phyloP scores from a whole-genome alignment of 2,888 invertebrate genomes.

The Enchytraeus crypticus region DNA sequence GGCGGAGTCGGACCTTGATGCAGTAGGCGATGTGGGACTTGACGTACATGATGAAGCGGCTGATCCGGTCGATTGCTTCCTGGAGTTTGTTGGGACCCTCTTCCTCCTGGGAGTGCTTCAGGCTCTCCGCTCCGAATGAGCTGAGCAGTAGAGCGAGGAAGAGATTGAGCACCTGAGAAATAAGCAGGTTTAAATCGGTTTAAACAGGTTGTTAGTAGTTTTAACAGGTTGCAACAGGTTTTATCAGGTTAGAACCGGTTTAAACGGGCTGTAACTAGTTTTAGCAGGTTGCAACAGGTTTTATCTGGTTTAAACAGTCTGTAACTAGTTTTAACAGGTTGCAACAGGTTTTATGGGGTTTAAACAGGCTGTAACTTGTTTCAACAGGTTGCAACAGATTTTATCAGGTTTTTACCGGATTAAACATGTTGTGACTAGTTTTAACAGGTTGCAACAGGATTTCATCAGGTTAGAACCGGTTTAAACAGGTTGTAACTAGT shows the following conservation, averaged over 20 bases:
- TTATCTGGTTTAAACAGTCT: neutral
- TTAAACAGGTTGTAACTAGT: too few relatives aligned
- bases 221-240: neutral
- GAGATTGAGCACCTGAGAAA: slow-evolving; percentile 86
- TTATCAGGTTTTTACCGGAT: too few relatives aligned
- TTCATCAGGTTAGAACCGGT: too few relatives aligned
- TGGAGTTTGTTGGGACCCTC: slow-evolving; percentile 93
- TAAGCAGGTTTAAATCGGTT: neutral
- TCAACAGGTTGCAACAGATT: too few relatives aligned
- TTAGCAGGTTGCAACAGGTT: too few relatives aligned
- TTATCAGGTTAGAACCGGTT: too few relatives aligned
- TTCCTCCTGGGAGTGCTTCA: slow-evolving; percentile 63
- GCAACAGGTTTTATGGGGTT: too few relatives aligned
- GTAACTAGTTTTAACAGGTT: neutral
- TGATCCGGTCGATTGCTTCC: slow-evolving; percentile 91
- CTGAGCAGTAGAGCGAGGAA: slow-evolving; percentile 99
- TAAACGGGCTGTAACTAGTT: too few relatives aligned
- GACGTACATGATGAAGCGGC: slow-evolving; percentile 26
- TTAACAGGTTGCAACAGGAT: too few relatives aligned
- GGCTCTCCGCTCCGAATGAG: slow-evolving; percentile 92
- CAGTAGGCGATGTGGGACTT: slow-evolving; percentile 37
- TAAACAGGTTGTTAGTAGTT: neutral
- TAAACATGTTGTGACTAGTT: too few relatives aligned
- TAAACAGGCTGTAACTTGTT: too few relatives aligned
- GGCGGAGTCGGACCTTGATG: slow-evolving; percentile 36